Evolutionary conservation across 2,113 vertebrate species (phyloP).

Genomic region (Bucco capensis): DNA sequence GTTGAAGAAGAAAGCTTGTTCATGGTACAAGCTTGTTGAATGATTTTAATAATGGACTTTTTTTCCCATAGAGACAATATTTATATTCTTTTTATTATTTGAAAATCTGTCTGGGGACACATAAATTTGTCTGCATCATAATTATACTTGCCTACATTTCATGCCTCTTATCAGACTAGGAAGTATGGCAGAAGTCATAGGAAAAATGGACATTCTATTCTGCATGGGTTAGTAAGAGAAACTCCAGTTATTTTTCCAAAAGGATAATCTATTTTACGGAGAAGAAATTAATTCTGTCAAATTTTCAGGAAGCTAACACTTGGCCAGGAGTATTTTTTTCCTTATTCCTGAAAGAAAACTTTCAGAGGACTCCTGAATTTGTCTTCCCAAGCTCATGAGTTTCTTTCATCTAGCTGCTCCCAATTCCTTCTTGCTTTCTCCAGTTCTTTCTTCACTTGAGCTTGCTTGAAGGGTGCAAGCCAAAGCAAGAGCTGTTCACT

Average conservation of each 20-base stretch:
- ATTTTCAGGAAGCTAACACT: background rate
- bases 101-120: background rate
- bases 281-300: background rate
- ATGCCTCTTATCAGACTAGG: background rate
- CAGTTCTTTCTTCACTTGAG: background rate
- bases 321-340: background rate
- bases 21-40: background rate
- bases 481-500: background rate
- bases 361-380: background rate
- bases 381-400: background rate
- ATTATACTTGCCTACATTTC: conserved; percentile 5
- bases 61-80: conserved; percentile 14
- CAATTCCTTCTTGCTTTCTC: background rate
- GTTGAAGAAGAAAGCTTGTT: conserved; percentile 26
- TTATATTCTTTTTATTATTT: conserved; percentile 36
- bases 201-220: background rate
- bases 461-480: background rate
- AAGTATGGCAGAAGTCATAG: background rate
- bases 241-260: background rate
- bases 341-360: background rate
- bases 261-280: background rate
- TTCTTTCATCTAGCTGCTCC: background rate
- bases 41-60: conserved; percentile 33
- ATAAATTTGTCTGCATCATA: conserved; percentile 12
- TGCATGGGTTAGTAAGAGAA: background rate